Evolutionary conservation across 64 coral and sea anemone species (phyloP).

Genomic region (Stichodactyla mertensii): DNA sequence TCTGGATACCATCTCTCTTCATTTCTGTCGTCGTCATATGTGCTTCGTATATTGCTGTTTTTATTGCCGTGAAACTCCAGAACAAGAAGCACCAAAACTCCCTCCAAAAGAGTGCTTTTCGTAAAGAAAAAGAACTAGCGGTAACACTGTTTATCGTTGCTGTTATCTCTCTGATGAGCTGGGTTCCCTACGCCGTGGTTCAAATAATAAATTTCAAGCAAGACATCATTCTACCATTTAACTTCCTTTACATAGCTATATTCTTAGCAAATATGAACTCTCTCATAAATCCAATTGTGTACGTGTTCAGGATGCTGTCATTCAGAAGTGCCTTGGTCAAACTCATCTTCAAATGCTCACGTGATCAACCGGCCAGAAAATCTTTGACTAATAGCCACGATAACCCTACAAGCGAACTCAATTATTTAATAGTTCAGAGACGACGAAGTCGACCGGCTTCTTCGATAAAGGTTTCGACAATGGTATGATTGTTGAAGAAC

Average conservation of each 20-base stretch:
- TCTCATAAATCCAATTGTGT: constrained; percentile 17
- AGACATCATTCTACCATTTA: neutral
- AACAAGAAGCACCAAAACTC: neutral
- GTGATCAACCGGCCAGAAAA: neutral
- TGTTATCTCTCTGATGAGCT: neutral
- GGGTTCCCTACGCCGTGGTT: constrained; percentile 1
- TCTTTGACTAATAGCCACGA: constrained; percentile 1
- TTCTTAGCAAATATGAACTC: neutral
- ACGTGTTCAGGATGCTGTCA: constrained; percentile 1
- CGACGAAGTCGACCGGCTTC: neutral
- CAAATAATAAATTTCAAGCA: constrained; percentile 5
- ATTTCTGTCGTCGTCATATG: neutral
- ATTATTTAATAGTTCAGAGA: neutral
- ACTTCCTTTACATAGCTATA: neutral
- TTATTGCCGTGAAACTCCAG: constrained; percentile 4
- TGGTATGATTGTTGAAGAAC: neutral
- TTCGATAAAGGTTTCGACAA: neutral
- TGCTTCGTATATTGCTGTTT: neutral
- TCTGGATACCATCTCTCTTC: constrained; percentile 12
- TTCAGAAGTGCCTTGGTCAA: neutral
- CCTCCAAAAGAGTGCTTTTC: neutral
- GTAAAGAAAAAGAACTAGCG: constrained; percentile 18
- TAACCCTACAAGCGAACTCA: neutral
- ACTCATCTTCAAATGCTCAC: neutral
- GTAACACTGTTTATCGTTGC: constrained; percentile 12